Base-by-base conservation (phyloP, 2,797 vertebrate genomes). In the Onychomys torridus region DNA sequence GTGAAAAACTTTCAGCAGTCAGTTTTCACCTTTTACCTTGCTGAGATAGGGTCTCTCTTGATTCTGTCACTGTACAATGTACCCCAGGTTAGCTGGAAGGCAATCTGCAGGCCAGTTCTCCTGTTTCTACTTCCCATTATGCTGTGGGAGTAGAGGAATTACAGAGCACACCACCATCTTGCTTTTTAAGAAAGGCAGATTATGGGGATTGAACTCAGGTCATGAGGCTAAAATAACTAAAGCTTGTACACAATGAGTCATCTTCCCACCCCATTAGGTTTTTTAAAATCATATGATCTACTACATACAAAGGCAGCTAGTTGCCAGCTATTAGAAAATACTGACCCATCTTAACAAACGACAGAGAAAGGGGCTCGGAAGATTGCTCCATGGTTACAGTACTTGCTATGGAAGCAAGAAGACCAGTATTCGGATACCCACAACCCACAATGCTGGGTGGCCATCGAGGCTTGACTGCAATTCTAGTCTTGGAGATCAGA, bases 311-410 rank as follows among this genome's bases (percentile, higher is more conserved):
- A 94, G 13, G 3, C 61, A 5, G 3, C 10, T 49, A 13, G 5
- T 55, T 76, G 6, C 49, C 12, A 8, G 9, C 32, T 92, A 71
- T 46, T 89, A 49, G 93, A 77, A 97, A 89, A 78, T n/a, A 89
- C 4, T 77, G 5, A 83, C 75, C 57, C 11, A 52, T 46, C 17
- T 37, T 67, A 69, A 8, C 78, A 71, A 95, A 52, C 83, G 8
- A 1, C 81, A 84, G 46, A 19, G 7, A 37, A 88, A 86, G 3
- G 32, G 77, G 5, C 81, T 46, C 5, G 16, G 81, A 63, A 65
- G 59, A 46, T 21, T 65, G 37, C 10, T 46, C 9, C 21, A 9
- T 6, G 2, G 16, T 46, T 63, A 32, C 2, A 84, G 40, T 46
- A 65, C 16, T 32, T 84, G 57, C 14, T 63, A 9, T 43, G 16